These are phyloP conservation scores for Etheostoma perlongum DNA, from an alignment of 2,797 vertebrate genomes.

Conservation along the genomic window DNA sequence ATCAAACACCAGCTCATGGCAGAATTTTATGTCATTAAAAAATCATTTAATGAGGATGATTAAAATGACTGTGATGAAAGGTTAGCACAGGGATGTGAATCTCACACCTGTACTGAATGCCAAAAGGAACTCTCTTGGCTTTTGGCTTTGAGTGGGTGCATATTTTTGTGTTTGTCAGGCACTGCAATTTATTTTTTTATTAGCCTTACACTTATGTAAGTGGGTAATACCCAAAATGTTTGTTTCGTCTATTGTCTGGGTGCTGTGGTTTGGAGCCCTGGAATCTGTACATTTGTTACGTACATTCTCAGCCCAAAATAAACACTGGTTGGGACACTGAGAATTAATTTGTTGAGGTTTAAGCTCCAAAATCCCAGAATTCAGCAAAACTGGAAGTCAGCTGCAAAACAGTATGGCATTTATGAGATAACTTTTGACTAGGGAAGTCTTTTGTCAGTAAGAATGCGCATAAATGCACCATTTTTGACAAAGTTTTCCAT, in stretches of 20 bases:
- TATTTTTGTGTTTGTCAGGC: slow-evolving; percentile 54
- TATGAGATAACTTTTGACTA: slow-evolving; percentile 24
- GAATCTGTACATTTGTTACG: slow-evolving; percentile 21
- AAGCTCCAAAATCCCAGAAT: slow-evolving; percentile 25
- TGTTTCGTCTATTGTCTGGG: slow-evolving; percentile 30
- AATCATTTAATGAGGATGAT: slow-evolving; percentile 77
- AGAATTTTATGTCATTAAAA: slow-evolving; percentile 69
- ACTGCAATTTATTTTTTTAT: slow-evolving; percentile 1
- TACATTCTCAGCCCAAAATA: slow-evolving; percentile 13
- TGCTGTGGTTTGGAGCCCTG: slow-evolving; percentile 21
- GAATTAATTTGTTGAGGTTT: slow-evolving; percentile 32
- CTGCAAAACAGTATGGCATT: slow-evolving; percentile 35
- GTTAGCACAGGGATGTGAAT: slow-evolving; percentile 63
- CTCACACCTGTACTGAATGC: slow-evolving; percentile 52
- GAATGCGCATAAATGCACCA: slow-evolving; percentile 19
- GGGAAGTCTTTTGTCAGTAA: slow-evolving; percentile 33
- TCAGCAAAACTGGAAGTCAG: neutral
- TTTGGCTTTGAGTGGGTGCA: slow-evolving; percentile 60
- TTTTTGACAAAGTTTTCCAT: slow-evolving; percentile 22
- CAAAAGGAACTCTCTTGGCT: slow-evolving; percentile 59
- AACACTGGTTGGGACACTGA: neutral
- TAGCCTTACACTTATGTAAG: slow-evolving; percentile 31
- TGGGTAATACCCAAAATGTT: slow-evolving; percentile 17
- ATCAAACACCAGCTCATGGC: slow-evolving; percentile 58
- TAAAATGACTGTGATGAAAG: slow-evolving; percentile 65